A percentile compares a stretch with the other conserved stretches of the same genome.
These are phyloP conservation scores for Ptyas mucosa DNA, from an alignment of 2,113 vertebrate species.

Conservation along the genomic window DNA sequence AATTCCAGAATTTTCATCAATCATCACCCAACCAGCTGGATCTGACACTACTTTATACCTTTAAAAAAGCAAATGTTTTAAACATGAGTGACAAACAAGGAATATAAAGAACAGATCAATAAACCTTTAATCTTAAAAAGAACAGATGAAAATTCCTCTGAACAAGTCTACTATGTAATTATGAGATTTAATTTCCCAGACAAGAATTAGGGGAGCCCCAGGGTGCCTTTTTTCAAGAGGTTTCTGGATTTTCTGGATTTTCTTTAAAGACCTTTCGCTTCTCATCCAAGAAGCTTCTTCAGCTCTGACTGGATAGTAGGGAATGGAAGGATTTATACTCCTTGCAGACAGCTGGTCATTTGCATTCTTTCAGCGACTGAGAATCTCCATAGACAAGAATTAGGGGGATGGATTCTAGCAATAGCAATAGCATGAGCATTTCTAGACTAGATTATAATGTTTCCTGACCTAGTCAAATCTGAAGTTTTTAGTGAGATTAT, in stretches of 20 bases:
- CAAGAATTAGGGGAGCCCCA: background rate
- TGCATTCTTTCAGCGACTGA: no score
- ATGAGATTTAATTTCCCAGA: background rate
- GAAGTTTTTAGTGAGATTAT: background rate
- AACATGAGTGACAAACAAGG: background rate
- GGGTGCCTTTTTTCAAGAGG: no score
- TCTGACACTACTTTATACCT: constrained; percentile 70
- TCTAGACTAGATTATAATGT: no score
- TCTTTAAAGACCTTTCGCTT: no score
- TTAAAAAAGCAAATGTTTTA: background rate
- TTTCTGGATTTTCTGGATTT: no score
- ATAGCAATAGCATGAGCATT: background rate
- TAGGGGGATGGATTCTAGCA: background rate
- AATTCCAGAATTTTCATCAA: constrained; percentile 70
- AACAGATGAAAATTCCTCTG: background rate
- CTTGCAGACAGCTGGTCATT: no score
- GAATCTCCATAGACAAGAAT: background rate
- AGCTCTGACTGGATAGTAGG: no score
- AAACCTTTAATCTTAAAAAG: background rate
- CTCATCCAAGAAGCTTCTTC: no score
- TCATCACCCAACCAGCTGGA: constrained; percentile 67
- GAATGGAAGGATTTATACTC: no score
- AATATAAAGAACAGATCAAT: background rate
- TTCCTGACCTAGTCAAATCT: background rate
- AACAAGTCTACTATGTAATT: background rate